Evolutionary conservation across 1,140 invertebrate species (phyloP).

Genomic region (Vanessa tameamea): DNA sequence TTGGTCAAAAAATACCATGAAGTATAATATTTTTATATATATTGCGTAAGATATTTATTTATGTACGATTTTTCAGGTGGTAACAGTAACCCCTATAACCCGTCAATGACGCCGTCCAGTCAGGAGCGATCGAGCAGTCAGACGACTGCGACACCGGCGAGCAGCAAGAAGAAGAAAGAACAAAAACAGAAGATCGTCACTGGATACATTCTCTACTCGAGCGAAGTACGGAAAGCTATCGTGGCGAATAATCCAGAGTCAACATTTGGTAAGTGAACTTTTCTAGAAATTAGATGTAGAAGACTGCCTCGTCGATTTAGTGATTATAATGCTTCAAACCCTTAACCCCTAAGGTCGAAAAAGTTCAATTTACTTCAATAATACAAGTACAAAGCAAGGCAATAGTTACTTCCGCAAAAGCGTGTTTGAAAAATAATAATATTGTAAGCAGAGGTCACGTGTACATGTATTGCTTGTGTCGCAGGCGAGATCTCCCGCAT

Average conservation of each 20-base stretch:
- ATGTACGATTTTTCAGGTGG: conserved; percentile 49
- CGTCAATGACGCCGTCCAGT: conserved; percentile 54
- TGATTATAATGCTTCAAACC: too few species aligned
- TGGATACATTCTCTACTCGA: conserved; percentile 99
- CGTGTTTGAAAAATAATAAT: too few species aligned
- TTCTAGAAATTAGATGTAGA: neutral
- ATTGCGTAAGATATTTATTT: too few species aligned
- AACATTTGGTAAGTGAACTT: conserved; percentile 88
- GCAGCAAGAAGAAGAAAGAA: conserved; percentile 84
- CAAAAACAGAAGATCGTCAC: conserved; percentile 94
- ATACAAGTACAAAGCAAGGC: too few species aligned
- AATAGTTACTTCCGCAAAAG: too few species aligned
- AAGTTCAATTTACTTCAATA: too few species aligned
- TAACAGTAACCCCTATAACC: conserved; percentile 75
- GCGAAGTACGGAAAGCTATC: conserved; percentile 95
- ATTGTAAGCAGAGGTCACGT: too few species aligned
- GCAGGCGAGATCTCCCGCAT: conserved; percentile 95
- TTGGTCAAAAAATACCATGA: too few species aligned
- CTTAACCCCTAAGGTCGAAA: too few species aligned
- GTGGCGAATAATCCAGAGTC: conserved; percentile 94
- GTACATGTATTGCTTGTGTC: neutral
- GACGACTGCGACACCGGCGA: conserved; percentile 68
- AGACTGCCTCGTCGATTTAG: neutral
- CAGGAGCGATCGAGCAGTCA: conserved; percentile 52
- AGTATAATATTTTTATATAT: too few species aligned